Evolutionary conservation across 2,888 invertebrate species (phyloP).

Genomic region (Drosophila nr. fundita): DNA sequence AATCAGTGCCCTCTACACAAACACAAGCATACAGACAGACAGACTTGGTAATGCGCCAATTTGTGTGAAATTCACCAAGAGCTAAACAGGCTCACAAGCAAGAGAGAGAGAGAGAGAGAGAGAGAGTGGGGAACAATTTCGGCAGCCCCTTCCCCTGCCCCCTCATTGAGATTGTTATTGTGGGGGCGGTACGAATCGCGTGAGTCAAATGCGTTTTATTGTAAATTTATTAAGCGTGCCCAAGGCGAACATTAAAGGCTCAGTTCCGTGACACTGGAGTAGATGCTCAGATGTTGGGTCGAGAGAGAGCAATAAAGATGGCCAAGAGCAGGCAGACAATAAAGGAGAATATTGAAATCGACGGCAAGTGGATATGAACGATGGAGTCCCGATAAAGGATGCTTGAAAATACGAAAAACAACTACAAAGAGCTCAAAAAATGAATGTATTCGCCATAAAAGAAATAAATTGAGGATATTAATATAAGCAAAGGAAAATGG

Average conservation of each 20-base stretch:
- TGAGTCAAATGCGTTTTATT: slow-evolving; percentile 78
- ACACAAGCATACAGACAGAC: slow-evolving; percentile 34
- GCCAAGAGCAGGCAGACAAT: slow-evolving; percentile 46
- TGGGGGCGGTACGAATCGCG: slow-evolving; percentile 41
- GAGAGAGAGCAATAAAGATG: slow-evolving; percentile 47
- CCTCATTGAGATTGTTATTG: slow-evolving; percentile 20
- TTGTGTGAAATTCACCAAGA: slow-evolving; percentile 61
- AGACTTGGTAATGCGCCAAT: slow-evolving; percentile 81
- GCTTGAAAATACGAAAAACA: slow-evolving; percentile 16
- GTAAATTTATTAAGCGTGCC: slow-evolving; percentile 80
- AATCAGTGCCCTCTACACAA: slow-evolving; percentile 70
- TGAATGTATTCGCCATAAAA: slow-evolving; percentile 17
- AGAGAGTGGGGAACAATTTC: slow-evolving; percentile 22
- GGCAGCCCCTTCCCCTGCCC: slow-evolving; percentile 8
- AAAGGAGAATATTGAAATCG: slow-evolving; percentile 59
- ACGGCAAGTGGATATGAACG: slow-evolving; percentile 36
- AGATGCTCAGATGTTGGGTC: slow-evolving; percentile 14
- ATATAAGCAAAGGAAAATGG: slow-evolving; percentile 9
- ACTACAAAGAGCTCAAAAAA: slow-evolving; percentile 8
- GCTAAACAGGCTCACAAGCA: slow-evolving; percentile 8
- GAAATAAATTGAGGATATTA: slow-evolving; percentile 13
- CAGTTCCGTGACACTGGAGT: slow-evolving; percentile 49
- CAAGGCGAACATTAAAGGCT: slow-evolving; percentile 76
- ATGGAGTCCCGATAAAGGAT: slow-evolving; percentile 44
- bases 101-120: slow-evolving; percentile 5